Evolutionary conservation across 2,113 vertebrate genomes (phyloP).

Genomic region (Charadrius vociferus): DNA sequence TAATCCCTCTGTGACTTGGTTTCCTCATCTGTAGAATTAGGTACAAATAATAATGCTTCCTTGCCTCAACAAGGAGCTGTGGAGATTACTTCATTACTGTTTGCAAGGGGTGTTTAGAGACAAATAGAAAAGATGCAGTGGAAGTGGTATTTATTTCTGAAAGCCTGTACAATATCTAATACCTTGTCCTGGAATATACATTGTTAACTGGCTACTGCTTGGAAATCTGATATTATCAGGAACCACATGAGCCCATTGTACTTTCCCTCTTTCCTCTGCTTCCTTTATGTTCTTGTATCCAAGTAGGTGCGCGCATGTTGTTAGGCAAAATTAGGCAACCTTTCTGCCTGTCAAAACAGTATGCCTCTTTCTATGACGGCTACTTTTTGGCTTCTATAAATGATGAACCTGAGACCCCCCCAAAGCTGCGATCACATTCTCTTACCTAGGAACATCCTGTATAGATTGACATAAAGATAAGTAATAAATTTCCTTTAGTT

Average conservation of each 20-base stretch:
- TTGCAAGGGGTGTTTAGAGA: not conserved
- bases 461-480: not conserved
- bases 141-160: not conserved
- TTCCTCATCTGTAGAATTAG: slow-evolving; percentile 25
- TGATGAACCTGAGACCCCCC: not conserved
- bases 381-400: not conserved
- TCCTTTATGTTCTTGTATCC: not conserved
- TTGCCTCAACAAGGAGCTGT: not conserved
- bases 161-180: not conserved
- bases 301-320: not conserved
- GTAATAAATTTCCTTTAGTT: not conserved
- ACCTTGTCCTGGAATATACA: not conserved
- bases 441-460: not conserved
- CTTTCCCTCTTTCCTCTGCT: not conserved
- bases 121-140: not conserved
- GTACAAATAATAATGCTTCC: not conserved
- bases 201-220: not conserved
- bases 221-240: not conserved
- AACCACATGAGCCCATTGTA: not conserved
- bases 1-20: slow-evolving; percentile 46
- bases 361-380: not conserved
- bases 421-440: not conserved
- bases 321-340: not conserved
- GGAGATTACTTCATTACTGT: not conserved
- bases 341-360: not conserved